Evolutionary conservation across 2,797 vertebrate species (phyloP).

Genomic region (Cyclura pinguis): DNA sequence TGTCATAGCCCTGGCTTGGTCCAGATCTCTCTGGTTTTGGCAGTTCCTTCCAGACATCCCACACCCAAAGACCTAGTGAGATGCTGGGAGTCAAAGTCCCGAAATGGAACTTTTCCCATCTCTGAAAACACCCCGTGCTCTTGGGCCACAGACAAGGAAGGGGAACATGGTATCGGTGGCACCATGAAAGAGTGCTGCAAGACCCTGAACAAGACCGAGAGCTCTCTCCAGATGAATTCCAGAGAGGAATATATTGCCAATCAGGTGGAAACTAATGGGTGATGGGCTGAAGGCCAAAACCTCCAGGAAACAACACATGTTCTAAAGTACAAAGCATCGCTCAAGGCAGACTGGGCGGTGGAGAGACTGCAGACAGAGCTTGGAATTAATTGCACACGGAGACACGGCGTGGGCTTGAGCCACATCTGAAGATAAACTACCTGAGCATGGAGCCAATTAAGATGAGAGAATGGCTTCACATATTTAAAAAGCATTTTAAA

Average conservation of each 20-base stretch:
- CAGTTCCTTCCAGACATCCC: too few species aligned
- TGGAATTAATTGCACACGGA: slow-evolving; percentile 44
- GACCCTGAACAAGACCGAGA: background rate
- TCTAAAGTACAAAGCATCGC: slow-evolving; percentile 37
- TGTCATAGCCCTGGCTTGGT: too few species aligned
- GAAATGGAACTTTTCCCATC: too few species aligned
- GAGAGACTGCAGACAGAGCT: slow-evolving; percentile 28
- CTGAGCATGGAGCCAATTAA: slow-evolving; percentile 41
- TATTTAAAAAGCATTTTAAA: background rate
- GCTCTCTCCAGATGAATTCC: background rate
- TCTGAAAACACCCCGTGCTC: background rate
- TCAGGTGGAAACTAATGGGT: slow-evolving; percentile 47
- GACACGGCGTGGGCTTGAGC: background rate
- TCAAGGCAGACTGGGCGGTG: slow-evolving; percentile 12
- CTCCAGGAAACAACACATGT: slow-evolving; percentile 40
- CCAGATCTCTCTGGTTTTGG: too few species aligned
- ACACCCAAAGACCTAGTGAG: too few species aligned
- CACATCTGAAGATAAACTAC: slow-evolving; percentile 38
- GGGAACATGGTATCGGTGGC: background rate
- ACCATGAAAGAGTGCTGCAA: too few species aligned
- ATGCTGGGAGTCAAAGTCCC: too few species aligned
- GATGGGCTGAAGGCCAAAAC: slow-evolving; percentile 22
- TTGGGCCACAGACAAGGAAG: background rate
- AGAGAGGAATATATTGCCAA: slow-evolving; percentile 16
- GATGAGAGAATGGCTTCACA: slow-evolving; percentile 26